Evolutionary conservation across 2,113 vertebrate genomes (phyloP).

Genomic region (Takifugu flavidus): DNA sequence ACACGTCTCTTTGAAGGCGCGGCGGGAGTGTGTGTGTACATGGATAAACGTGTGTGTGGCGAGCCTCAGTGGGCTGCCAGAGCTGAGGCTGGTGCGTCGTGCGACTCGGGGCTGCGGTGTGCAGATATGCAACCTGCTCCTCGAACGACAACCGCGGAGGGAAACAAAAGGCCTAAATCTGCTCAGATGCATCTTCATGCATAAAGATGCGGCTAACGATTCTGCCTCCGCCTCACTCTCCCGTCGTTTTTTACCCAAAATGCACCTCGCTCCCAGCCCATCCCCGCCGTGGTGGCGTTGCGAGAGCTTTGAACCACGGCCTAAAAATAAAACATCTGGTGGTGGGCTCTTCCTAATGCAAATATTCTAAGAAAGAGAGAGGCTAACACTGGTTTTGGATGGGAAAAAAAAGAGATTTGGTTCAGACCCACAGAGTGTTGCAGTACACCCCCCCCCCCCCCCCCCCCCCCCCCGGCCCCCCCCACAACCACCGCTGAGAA

Average conservation of each 20-base stretch:
- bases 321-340: slow-evolving; percentile 78
- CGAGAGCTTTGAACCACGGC: slow-evolving; percentile 63
- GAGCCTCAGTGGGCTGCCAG: slow-evolving; percentile 55
- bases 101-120: slow-evolving; percentile 47
- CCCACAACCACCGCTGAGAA: slow-evolving; percentile 22
- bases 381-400: slow-evolving; percentile 70
- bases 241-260: slow-evolving; percentile 7
- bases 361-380: slow-evolving; percentile 62
- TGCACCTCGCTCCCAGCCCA: slow-evolving; percentile 39
- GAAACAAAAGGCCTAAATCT: slow-evolving; percentile 70
- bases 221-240: slow-evolving; percentile 30
- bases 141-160: slow-evolving; percentile 38
- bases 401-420: slow-evolving; percentile 65
- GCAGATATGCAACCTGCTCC: slow-evolving; percentile 66
- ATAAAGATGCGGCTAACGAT: slow-evolving; percentile 47
- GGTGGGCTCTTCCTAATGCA: slow-evolving; percentile 70
- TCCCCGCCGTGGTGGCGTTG: slow-evolving; percentile 4
- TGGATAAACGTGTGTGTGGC: slow-evolving; percentile 53
- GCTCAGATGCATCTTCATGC: slow-evolving; percentile 48
- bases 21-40: slow-evolving; percentile 2
- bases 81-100: slow-evolving; percentile 27
- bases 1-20: slow-evolving; percentile 17
- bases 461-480: no score
- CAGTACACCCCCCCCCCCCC: slow-evolving; percentile 27
- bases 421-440: slow-evolving; percentile 69